Evolutionary conservation across 2,797 vertebrate genomes (phyloP).

Genomic region (Valencia hispanica): DNA sequence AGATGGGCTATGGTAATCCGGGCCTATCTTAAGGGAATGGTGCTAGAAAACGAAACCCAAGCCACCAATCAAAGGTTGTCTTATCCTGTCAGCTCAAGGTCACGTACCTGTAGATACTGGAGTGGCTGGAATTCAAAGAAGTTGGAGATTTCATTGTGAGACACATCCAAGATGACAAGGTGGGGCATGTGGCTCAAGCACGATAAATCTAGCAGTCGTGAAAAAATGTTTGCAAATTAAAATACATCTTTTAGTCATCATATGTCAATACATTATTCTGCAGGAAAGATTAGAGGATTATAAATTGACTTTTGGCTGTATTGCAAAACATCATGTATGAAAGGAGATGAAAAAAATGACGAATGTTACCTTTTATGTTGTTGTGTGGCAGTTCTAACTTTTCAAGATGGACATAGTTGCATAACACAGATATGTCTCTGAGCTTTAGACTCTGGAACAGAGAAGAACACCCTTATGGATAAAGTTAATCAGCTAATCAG

Average conservation of each 20-base stretch:
- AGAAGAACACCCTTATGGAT: slow-evolving; percentile 33
- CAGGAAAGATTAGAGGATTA: not conserved
- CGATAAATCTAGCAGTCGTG: slow-evolving; percentile 85
- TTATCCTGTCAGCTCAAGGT: slow-evolving; percentile 79
- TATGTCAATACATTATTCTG: not conserved
- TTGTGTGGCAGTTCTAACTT: slow-evolving; percentile 90
- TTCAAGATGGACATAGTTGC: slow-evolving; percentile 86
- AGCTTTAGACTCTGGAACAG: slow-evolving; percentile 75
- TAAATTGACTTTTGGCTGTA: not conserved
- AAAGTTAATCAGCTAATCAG: not conserved
- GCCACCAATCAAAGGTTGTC: slow-evolving; percentile 64
- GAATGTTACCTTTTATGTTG: slow-evolving; percentile 88
- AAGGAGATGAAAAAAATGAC: not conserved
- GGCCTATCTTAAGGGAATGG: slow-evolving; percentile 68
- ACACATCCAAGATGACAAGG: slow-evolving; percentile 86
- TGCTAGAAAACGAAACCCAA: slow-evolving; percentile 43
- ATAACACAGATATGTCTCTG: slow-evolving; percentile 84
- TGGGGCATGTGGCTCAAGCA: slow-evolving; percentile 90
- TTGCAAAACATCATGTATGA: not conserved
- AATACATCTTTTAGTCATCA: slow-evolving; percentile 3
- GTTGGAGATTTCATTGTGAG: slow-evolving; percentile 86
- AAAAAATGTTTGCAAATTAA: slow-evolving; percentile 19
- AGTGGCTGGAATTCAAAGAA: slow-evolving; percentile 89
- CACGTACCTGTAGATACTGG: slow-evolving; percentile 87
- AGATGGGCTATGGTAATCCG: slow-evolving; percentile 75